These are phyloP conservation scores for Drosophila aff. DNA, from an alignment of 1,140 invertebrate genomes.

Conservation along the genomic window DNA sequence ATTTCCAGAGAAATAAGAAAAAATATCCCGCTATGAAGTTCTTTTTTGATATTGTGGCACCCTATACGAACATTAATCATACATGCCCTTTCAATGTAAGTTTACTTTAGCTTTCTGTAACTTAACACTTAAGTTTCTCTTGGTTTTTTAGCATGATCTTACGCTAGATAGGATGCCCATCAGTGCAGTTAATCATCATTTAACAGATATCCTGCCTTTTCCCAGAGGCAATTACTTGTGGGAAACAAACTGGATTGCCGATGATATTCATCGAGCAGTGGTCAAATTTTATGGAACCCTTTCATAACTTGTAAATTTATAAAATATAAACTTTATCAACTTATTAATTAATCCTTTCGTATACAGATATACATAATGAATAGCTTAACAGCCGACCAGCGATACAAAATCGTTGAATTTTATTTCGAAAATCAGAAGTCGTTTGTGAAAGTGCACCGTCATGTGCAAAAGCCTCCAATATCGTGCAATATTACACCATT, in stretches of 20 bases:
- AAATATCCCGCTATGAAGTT: background rate
- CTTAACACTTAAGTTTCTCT: background rate
- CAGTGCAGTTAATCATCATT: too few species aligned
- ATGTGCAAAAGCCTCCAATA: too few species aligned
- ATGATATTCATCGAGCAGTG: background rate
- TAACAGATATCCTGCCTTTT: constrained; percentile 6
- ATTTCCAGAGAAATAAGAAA: background rate
- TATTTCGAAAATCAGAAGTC: too few species aligned
- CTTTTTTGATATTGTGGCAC: background rate
- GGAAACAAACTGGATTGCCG: background rate
- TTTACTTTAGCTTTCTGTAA: background rate
- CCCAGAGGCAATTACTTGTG: constrained; percentile 12
- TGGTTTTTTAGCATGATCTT: background rate
- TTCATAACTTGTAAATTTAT: constrained; percentile 1
- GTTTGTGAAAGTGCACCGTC: too few species aligned
- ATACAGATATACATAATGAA: too few species aligned
- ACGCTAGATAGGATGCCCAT: too few species aligned
- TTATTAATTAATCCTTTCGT: too few species aligned
- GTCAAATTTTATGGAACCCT: constrained; percentile 9
- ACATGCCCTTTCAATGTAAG: background rate
- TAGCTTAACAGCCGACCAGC: too few species aligned
- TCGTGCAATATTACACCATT: too few species aligned
- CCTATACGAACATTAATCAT: constrained; percentile 11
- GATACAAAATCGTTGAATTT: too few species aligned
- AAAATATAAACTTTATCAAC: too few species aligned